Conservation (phyloP, 2,113 vertebrate genomes). For the Camarhynchus parvulus region DNA sequence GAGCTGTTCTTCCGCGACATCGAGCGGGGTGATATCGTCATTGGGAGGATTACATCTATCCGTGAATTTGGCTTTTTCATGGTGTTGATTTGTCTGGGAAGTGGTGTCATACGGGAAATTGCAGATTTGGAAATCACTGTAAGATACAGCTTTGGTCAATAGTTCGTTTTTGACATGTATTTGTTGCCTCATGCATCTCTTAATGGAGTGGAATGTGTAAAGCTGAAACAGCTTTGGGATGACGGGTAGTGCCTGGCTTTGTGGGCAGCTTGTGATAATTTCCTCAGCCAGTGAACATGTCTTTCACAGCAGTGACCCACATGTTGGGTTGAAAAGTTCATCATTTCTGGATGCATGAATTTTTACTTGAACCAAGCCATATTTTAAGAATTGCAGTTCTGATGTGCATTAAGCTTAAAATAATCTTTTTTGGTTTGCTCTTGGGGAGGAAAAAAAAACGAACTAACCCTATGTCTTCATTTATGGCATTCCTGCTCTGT, state of each 20-base stretch:
- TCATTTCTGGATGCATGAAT: rapidly evolving
- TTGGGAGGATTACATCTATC: slow-evolving; percentile 91
- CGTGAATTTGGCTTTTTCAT: slow-evolving; percentile 97
- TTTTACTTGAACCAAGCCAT: not conserved
- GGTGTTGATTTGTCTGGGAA: slow-evolving; percentile 88
- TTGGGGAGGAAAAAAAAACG: not conserved
- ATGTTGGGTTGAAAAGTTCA: not conserved
- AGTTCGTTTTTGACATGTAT: rapidly evolving
- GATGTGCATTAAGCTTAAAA: not conserved
- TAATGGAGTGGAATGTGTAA: rapidly evolving
- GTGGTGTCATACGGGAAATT: slow-evolving; percentile 87
- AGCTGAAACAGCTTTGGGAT: not conserved
- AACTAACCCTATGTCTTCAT: not conserved
- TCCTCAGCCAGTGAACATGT: not conserved
- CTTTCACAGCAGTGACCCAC: not conserved
- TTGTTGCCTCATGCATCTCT: rapidly evolving
- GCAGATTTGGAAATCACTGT: slow-evolving; percentile 92
- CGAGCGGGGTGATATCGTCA: slow-evolving; percentile 90
- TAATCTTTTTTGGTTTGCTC: not conserved
- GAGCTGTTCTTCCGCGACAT: slow-evolving; percentile 91
- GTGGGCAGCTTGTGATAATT: not conserved
- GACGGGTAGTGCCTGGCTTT: not conserved
- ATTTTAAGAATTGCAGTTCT: not conserved
- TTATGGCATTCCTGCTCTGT: not conserved
- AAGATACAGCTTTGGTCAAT: slow-evolving; percentile 5